Evolutionary conservation across 2,888 invertebrate species (phyloP), one percentile per base, ranked within the genome.

Genomic region (Phortica magna): DNA sequence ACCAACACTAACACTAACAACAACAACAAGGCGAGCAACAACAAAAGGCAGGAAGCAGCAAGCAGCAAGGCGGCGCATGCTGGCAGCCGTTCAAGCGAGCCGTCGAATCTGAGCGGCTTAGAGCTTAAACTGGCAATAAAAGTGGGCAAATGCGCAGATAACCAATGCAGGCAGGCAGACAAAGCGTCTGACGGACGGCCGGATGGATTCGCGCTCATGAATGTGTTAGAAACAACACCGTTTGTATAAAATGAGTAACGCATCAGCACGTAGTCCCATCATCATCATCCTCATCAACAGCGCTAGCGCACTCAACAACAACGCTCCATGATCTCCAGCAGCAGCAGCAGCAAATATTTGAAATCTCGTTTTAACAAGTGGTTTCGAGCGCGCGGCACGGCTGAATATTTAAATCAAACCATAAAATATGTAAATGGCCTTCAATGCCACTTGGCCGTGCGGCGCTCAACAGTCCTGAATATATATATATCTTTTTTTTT

Each of bases 371-470:
- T 79, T 53, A 71, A 65, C 77, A 72, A 79, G 78, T 59, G 77
- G 74, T 74, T 76, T 72, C 68, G 17, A 17, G 42, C 65, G 55
- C 53, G 19, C 67, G 71, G 73, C 53, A 74, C 80, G 76, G 73
- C 42, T 43, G 71, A 57, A 71, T 73, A 77, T 80, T 79, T 77
- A 82, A 78, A 79, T 76, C 76, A 80, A 78, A 70, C 73, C 77
- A 77, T 78, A 77, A 80, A 81, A 85, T 83, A 84, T 83, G 81
- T 78, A 83, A 85, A 83, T 83, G 80, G 84, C 84, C 79, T 78
- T 80, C 82, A 81, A 83, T 48, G 22, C 61, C 61, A 10, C 61
- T 61, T 61, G 10, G 6, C 61, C 55, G 55, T 55, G 55, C 48
- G 19, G 55, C 48, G 19, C 14, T 43, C 70, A 6, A 48, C 57